Percentiles rank a stretch among this genome's conserved stretches.
phyloP scores from a whole-genome alignment of 2,888 invertebrate species.

The Eurytoma adleriae region DNA sequence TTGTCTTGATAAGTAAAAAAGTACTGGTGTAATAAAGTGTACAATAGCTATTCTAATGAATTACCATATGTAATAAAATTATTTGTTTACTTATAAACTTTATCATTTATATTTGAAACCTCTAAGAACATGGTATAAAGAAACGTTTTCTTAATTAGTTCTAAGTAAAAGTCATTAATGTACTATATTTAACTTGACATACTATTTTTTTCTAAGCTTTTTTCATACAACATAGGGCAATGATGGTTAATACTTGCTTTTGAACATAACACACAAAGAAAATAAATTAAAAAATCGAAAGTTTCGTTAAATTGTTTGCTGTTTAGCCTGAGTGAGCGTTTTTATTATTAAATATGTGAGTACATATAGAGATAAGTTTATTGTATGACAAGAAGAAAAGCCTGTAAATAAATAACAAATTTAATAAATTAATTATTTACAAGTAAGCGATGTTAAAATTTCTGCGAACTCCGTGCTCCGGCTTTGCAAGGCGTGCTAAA shows the following conservation, averaged over 20 bases:
- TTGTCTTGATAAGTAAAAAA: constrained; percentile 38
- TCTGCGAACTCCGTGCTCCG: no score
- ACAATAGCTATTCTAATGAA: constrained; percentile 61
- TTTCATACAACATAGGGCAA: constrained; percentile 20
- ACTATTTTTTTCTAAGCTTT: constrained; percentile 14
- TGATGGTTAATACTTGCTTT: constrained; percentile 32
- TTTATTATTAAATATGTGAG: constrained; percentile 49
- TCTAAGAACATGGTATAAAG: constrained; percentile 17
- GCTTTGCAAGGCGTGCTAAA: no score
- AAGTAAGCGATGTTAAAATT: constrained; percentile 9
- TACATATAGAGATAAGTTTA: constrained; percentile 48
- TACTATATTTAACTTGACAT: constrained; percentile 26
- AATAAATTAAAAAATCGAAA: constrained; percentile 32
- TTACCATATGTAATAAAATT: constrained; percentile 65
- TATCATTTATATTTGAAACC: constrained; percentile 49
- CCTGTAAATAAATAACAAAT: constrained; percentile 54
- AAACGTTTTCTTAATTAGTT: constrained; percentile 18
- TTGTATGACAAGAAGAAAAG: constrained; percentile 48
- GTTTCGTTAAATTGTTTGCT: constrained; percentile 11
- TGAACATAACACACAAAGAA: constrained; percentile 14
- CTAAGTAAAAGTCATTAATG: constrained; percentile 22
- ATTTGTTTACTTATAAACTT: constrained; percentile 65
- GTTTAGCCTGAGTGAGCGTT: constrained; percentile 47
- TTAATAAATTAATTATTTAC: constrained; percentile 58
- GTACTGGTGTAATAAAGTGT: constrained; percentile 60